Conservation (phyloP, 2,797 vertebrate species). For the Malacoraja senta region DNA sequence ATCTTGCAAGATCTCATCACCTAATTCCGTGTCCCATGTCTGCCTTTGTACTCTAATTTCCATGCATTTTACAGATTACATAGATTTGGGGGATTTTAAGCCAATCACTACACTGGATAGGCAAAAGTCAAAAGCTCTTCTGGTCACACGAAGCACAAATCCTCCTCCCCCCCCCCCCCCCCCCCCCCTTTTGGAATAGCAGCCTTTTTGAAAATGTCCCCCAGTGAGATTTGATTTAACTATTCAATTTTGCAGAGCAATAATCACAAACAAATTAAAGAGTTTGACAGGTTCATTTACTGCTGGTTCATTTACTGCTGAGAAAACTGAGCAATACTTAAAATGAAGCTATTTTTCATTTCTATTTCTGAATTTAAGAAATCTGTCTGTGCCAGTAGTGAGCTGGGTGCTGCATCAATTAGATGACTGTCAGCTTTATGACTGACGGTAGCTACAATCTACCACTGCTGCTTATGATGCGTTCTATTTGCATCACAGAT, state of each 20-base stretch:
- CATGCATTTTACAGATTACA: no score
- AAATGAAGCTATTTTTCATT: not conserved
- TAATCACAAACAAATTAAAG: not conserved
- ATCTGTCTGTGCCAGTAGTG: not conserved
- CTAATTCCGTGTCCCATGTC: no score
- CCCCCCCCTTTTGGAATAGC: not conserved
- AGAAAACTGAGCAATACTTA: not conserved
- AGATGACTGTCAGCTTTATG: not conserved
- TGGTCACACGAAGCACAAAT: not conserved
- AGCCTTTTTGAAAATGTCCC: not conserved
- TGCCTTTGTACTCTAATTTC: no score
- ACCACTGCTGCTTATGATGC: not conserved
- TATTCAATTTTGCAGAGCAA: not conserved
- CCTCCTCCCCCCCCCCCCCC: not conserved
- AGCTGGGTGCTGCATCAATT: not conserved
- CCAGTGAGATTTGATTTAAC: not conserved
- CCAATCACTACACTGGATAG: not conserved
- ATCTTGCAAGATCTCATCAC: no score
- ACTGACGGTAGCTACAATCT: not conserved
- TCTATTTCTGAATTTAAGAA: not conserved
- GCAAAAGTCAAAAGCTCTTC: not conserved
- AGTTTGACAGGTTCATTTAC: not conserved
- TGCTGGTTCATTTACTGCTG: not conserved
- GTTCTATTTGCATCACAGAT: not conserved
- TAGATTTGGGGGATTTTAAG: no score